Conservation (phyloP, 1,140 invertebrate genomes). For the Sesamia nonagrioides region DNA sequence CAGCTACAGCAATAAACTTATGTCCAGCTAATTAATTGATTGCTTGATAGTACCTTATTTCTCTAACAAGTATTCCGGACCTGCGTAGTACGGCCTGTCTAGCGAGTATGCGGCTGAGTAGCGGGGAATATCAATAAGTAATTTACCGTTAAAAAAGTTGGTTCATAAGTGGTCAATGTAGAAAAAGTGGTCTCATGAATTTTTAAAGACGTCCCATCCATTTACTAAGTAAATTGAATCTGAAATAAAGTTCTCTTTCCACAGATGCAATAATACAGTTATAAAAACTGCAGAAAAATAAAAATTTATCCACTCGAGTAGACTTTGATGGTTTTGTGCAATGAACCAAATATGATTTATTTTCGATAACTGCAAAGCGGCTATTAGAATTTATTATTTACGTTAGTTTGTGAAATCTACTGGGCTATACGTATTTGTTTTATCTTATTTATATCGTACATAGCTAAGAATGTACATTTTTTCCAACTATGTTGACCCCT, state of each 20-base stretch:
- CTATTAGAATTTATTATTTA: not conserved
- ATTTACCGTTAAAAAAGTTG: no score
- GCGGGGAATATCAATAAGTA: no score
- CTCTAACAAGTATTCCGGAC: no score
- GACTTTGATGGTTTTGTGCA: conserved; percentile 29
- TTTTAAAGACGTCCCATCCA: not conserved
- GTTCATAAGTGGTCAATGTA: not conserved
- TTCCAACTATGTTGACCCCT: no score
- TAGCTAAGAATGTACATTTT: no score
- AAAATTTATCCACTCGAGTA: not conserved
- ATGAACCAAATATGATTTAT: conserved; percentile 19
- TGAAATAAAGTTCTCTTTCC: not conserved
- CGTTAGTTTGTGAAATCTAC: not conserved
- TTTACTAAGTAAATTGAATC: not conserved
- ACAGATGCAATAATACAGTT: conserved; percentile 5
- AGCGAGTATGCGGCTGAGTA: no score
- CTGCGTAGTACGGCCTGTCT: no score
- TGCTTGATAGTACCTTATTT: no score
- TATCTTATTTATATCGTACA: no score
- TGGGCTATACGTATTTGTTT: not conserved
- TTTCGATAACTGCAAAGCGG: not conserved
- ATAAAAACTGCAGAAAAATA: conserved; percentile 22
- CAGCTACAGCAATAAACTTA: no score
- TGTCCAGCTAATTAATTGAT: no score
- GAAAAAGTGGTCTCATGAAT: not conserved